Evolutionary conservation across 2,888 invertebrate genomes (phyloP).

Genomic region (Lithophane socia): DNA sequence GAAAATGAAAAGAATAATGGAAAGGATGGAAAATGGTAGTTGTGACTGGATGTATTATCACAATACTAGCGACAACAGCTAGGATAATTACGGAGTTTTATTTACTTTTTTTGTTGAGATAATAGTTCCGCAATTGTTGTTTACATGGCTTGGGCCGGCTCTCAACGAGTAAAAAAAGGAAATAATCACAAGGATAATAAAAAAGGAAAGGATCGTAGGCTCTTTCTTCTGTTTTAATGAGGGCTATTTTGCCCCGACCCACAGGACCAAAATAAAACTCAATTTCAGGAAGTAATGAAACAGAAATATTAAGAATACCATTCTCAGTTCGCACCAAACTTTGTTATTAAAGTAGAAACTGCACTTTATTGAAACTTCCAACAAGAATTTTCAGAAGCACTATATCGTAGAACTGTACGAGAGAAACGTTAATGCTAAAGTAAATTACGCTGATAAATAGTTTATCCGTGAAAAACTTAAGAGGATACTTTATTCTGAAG

Average conservation of each 20-base stretch:
- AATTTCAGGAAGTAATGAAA: background rate
- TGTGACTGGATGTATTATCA: conserved; percentile 34
- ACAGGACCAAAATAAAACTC: background rate
- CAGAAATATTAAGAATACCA: background rate
- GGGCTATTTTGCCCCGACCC: background rate
- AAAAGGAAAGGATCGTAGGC: conserved; percentile 16
- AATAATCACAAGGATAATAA: background rate
- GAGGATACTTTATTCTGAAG: conserved; percentile 18
- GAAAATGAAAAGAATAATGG: conserved; percentile 66
- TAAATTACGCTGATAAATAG: conserved; percentile 16
- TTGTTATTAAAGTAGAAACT: conserved; percentile 22
- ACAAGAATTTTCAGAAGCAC: conserved; percentile 7
- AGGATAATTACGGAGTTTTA: conserved; percentile 52
- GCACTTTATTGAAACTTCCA: conserved; percentile 20
- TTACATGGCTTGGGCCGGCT: conserved; percentile 27
- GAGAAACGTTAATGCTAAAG: conserved; percentile 10
- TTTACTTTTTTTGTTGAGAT: conserved; percentile 40
- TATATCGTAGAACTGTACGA: conserved; percentile 13
- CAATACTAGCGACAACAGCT: conserved; percentile 37
- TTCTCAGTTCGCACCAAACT: background rate
- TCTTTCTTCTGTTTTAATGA: conserved; percentile 17
- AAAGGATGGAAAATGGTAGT: conserved; percentile 30
- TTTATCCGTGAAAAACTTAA: conserved; percentile 2
- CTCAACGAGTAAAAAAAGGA: conserved; percentile 9
- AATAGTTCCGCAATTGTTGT: conserved; percentile 43